Evolutionary conservation across 1,140 invertebrate genomes (phyloP).

Genomic region (Trachymyrmex septentrionalis): DNA sequence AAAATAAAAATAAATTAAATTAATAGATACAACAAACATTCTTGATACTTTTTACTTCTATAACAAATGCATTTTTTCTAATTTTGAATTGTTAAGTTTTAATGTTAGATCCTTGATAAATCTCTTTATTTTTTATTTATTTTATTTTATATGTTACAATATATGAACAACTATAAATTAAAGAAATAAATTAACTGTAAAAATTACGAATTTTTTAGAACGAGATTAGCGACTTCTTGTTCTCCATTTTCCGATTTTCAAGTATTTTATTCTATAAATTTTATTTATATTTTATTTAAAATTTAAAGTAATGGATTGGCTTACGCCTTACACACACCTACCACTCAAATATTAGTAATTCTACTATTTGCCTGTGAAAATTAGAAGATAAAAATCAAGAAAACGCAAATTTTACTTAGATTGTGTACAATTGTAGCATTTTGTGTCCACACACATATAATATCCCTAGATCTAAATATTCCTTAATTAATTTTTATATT

Average conservation of each 20-base stretch:
- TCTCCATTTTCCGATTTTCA: background rate
- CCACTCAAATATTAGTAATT: no score
- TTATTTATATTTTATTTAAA: background rate
- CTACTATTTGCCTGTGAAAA: background rate
- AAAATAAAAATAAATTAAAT: no score
- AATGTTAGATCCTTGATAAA: background rate
- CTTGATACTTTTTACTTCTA: no score
- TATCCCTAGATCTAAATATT: background rate
- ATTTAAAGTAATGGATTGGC: background rate
- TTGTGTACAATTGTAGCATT: background rate
- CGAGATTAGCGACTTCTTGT: background rate
- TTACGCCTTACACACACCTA: background rate
- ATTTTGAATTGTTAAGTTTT: conserved; percentile 4
- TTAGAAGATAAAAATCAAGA: background rate
- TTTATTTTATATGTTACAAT: background rate
- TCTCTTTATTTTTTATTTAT: background rate
- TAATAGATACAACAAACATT: no score
- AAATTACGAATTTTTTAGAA: background rate
- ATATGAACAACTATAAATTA: background rate
- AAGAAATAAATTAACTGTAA: background rate
- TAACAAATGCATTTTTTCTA: no score
- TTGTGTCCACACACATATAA: background rate
- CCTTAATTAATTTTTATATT: background rate
- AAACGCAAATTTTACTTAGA: background rate
- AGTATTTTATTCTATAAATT: background rate